phyloP scores from a whole-genome alignment of 2,888 invertebrate species.

The Trichopoda pennipes region DNA sequence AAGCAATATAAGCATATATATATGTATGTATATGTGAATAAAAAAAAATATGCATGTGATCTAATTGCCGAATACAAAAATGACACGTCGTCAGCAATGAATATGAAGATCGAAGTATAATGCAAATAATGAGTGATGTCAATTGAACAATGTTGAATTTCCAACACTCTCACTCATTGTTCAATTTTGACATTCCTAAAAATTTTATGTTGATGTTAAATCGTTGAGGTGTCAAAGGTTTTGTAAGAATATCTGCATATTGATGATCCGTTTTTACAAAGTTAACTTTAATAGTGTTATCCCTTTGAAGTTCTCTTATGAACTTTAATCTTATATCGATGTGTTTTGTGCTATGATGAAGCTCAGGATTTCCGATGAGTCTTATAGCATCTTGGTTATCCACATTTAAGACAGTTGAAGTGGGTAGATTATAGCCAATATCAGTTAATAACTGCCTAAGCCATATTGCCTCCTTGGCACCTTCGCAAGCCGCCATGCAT shows the following conservation, averaged over 20 bases:
- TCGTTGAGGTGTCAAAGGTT: neutral
- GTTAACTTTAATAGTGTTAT: conserved; percentile 2
- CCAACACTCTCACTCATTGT: neutral
- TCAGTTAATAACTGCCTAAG: conserved; percentile 43
- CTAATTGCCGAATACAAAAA: too few relatives aligned
- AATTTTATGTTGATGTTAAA: neutral
- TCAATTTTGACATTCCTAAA: neutral
- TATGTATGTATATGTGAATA: too few relatives aligned
- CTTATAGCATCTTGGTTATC: conserved; percentile 53
- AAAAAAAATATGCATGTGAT: too few relatives aligned
- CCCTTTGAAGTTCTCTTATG: conserved; percentile 19
- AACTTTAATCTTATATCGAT: conserved; percentile 19
- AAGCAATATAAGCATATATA: too few relatives aligned
- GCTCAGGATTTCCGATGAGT: conserved; percentile 46
- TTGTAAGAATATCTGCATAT: conserved; percentile 43
- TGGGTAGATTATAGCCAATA: conserved; percentile 39
- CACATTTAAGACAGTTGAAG: conserved; percentile 36
- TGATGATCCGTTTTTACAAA: conserved; percentile 23
- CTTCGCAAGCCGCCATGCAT: conserved; percentile 71
- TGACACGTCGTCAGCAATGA: too few relatives aligned
- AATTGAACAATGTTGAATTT: neutral
- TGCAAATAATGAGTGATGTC: neutral
- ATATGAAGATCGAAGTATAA: too few relatives aligned
- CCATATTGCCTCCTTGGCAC: conserved; percentile 39
- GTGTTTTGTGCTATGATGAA: conserved; percentile 13